phyloP scores from a whole-genome alignment of 2,797 vertebrate genomes.

The Typhlichthys subterraneus region DNA sequence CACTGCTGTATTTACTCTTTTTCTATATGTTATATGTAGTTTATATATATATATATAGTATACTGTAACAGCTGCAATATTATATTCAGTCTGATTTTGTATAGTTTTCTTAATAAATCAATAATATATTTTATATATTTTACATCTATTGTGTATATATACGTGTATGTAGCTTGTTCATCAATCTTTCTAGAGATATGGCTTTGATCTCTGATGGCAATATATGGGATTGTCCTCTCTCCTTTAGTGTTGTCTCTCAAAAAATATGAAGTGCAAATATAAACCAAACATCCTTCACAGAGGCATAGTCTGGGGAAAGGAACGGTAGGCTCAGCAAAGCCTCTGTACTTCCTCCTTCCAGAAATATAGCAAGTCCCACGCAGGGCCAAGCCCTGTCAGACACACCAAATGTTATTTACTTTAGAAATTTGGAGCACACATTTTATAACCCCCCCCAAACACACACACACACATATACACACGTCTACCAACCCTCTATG shows the following conservation, averaged over 20 bases:
- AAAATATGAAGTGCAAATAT: conserved; percentile 32
- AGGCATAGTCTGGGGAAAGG: conserved; percentile 43
- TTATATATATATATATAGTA: no score
- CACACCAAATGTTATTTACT: conserved; percentile 34
- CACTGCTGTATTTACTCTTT: no score
- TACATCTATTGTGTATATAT: not conserved
- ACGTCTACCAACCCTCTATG: conserved; percentile 7
- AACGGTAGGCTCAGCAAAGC: conserved; percentile 70
- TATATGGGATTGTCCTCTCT: conserved; percentile 13
- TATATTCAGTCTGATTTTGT: no score
- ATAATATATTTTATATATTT: not conserved
- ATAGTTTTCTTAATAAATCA: no score
- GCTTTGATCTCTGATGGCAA: not conserved
- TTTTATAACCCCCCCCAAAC: not conserved
- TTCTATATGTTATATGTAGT: no score
- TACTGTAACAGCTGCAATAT: no score
- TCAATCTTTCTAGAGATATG: conserved; percentile 14
- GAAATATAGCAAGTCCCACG: conserved; percentile 52
- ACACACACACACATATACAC: conserved; percentile 1
- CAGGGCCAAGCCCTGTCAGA: conserved; percentile 62
- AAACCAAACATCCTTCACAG: conserved; percentile 38
- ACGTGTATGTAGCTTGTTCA: not conserved
- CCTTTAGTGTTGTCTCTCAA: conserved; percentile 20
- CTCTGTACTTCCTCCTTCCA: conserved; percentile 51
- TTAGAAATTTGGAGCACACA: conserved; percentile 26